Evolutionary conservation across 1,140 invertebrate species (phyloP), one percentile per base, ranked within the genome.

Genomic region (Brachionus rubens): DNA sequence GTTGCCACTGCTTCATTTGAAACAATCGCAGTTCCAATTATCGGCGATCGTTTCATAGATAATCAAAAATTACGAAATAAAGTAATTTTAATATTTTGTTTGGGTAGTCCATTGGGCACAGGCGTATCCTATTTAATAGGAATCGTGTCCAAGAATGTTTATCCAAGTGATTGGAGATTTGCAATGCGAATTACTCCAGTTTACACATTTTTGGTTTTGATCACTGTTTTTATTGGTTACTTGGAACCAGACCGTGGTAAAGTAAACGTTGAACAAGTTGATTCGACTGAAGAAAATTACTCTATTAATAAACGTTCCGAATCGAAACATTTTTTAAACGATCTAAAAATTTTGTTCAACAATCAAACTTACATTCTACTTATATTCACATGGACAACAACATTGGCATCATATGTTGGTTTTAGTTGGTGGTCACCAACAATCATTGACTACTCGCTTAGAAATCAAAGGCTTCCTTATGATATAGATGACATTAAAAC

Each of bases 1-100:
- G 46, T 72, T 16, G 68, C 68, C n/a, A 72, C 68, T 4, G 68
- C 68, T 14, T 72, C 68, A 5, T 72, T 72, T 72, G 68, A 72
- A 50, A 72, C 68, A 19, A 50, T 72, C 19, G 68, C 68, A 0
- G 68, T 72, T 6, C 68, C 68, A 21, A 72, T 72, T 41, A 72
- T 72, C 30, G 68, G 68, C 3, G 68, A 72, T 41, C 46, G 68
- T 10, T 72, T 72, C 33, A 41, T 50, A 21, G 36, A 50, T 36
- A 72, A 72, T 21, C 43, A 36, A 40, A 72, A 54, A 12, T 19
- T 36, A 50, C 30, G 68, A 36, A 54, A 72, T 36, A 48, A 40
- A 41, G 46, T 54, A 1, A 0, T 72, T 7, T 28, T 72, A 10
- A 40, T 72, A 26, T 50, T 72, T 50, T 50, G 50, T 4, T 21